Evolutionary conservation across 2,113 vertebrate genomes (phyloP), one percentile per base, ranked within the genome.

Genomic region (Macrotis lagotis): DNA sequence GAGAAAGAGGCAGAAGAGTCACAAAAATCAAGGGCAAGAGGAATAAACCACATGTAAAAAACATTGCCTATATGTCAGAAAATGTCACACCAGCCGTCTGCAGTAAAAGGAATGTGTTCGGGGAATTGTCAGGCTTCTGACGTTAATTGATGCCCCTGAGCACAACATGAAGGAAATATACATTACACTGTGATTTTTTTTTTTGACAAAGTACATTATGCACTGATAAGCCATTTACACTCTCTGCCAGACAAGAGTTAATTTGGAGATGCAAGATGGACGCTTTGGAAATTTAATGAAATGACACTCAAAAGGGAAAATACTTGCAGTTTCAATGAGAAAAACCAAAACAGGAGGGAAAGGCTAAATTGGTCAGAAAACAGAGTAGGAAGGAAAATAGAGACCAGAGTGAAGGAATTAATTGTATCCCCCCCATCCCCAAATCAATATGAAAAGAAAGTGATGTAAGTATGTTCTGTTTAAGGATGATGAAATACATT

Each of bases 281-380:
- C 92, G 92, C 96, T 95, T 96, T 90, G 91, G 91, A 96, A 94
- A 93, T 95, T 59, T 96, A 95, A 97, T 94, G 95, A 96, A 95
- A 96, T 97, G 97, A 96, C 95, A 96, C 91, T 96, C 93, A 94
- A 92, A 92, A 92, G 91, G 50, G 7, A 93, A 92, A 96, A 66
- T 50, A 24, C 14, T 83, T 91, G 91, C 49, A 48, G 22, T 92
- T 94, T 95, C 74, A 48, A 25, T 5, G 14, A 59, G 89, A 90
- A 92, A 95, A 89, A 92, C 90, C 51, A 44, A 94, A 90, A 88
- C 0, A 19, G 50, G 91, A 93, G 52, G 51, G 53, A 95, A 93
- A 94, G 93, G 94, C 92, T 95, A 91, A 66, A 91, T n/a, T 92
- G 90, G 19, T 83, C 44, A 51, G 90, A 92, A 94, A 94, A 92